These are phyloP conservation scores for Ecliptopera silaceata DNA, from an alignment of 2,888 invertebrate genomes.

Conservation along the genomic window DNA sequence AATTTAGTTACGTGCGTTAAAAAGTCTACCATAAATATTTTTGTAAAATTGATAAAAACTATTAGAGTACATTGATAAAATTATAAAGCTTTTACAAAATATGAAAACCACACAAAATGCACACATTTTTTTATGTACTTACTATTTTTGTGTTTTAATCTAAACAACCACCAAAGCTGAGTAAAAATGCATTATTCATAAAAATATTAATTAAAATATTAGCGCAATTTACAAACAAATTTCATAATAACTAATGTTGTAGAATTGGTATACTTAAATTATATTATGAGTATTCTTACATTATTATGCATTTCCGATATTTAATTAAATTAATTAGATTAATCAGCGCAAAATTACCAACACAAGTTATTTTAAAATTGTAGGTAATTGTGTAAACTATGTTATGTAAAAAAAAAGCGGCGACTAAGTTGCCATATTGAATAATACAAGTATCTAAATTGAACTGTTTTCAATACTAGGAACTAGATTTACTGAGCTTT, in stretches of 20 bases:
- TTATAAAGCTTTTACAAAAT: too few species aligned
- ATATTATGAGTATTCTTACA: slow-evolving; percentile 28
- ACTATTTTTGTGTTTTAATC: slow-evolving; percentile 8
- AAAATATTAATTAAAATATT: slow-evolving; percentile 1
- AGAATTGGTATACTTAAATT: neutral
- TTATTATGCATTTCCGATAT: slow-evolving; percentile 22
- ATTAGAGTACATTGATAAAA: too few species aligned
- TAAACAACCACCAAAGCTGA: slow-evolving; percentile 27
- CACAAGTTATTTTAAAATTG: neutral
- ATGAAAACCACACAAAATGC: too few species aligned
- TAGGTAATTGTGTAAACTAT: neutral
- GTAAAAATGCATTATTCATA: slow-evolving; percentile 18
- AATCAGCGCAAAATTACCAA: slow-evolving; percentile 16
- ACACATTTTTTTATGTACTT: neutral
- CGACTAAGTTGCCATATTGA: too few species aligned
- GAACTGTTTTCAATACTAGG: neutral
- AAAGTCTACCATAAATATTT: too few species aligned
- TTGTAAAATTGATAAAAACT: neutral
- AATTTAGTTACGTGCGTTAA: neutral
- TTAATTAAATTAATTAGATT: slow-evolving; percentile 17
- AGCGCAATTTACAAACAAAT: neutral
- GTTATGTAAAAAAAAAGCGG: neutral
- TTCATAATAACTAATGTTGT: neutral
- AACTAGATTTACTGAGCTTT: too few species aligned
- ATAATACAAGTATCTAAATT: neutral